A percentile compares a stretch with the other conserved stretches of the same genome.
phyloP scores from a whole-genome alignment of 2,797 vertebrate species.

The Loris lydekkerianus region DNA sequence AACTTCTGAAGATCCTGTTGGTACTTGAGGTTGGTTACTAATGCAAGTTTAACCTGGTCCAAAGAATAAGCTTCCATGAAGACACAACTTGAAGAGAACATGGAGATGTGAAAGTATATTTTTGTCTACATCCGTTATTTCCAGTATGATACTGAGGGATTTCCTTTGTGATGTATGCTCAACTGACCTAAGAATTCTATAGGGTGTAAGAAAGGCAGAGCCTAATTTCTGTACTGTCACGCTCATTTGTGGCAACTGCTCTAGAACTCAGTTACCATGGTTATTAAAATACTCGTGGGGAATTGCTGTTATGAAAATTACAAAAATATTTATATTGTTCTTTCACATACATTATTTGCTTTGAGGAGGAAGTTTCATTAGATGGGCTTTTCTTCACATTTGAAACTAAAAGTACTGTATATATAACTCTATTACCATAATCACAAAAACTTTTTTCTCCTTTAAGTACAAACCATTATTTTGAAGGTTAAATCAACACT shows the following conservation, averaged over 20 bases:
- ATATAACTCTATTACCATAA: neutral
- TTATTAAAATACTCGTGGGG: neutral
- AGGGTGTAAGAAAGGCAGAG: neutral
- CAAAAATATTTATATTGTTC: conserved; percentile 26
- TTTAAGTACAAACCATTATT: conserved; percentile 30
- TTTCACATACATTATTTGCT: conserved; percentile 20
- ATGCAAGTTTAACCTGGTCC: neutral
- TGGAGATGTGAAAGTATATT: neutral
- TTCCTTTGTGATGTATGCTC: neutral
- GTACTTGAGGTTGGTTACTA: neutral
- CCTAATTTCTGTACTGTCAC: neutral
- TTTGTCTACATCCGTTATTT: conserved; percentile 25
- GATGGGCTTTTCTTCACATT: neutral
- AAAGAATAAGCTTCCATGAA: conserved; percentile 37
- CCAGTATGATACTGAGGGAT: neutral
- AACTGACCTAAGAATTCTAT: conserved; percentile 11
- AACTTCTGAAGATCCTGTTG: neutral
- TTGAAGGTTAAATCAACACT: conserved; percentile 46
- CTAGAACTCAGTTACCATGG: neutral
- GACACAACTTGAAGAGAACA: neutral
- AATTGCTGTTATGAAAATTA: conserved; percentile 40
- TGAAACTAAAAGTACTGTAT: neutral
- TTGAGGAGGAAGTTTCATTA: conserved; percentile 23
- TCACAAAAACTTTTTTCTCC: neutral
- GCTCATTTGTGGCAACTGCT: neutral